Evolutionary conservation across 2,888 invertebrate species (phyloP).

Genomic region (Lacanobia oleracea): DNA sequence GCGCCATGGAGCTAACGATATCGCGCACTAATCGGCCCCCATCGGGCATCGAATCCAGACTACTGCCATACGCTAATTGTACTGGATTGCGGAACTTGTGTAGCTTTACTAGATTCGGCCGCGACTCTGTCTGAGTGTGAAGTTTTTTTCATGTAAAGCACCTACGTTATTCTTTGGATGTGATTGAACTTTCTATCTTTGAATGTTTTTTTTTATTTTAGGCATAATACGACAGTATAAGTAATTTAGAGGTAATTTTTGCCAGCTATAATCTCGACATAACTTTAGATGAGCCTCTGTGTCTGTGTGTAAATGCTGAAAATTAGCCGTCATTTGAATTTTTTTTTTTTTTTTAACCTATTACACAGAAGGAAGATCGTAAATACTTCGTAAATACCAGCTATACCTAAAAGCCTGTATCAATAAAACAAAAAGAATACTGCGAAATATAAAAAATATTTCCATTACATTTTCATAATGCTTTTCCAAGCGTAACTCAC

Average conservation of each 20-base stretch:
- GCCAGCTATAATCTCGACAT: too few relatives aligned
- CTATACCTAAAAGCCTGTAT: background rate
- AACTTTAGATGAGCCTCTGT: too few relatives aligned
- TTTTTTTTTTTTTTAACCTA: too few relatives aligned
- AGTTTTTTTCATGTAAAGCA: background rate
- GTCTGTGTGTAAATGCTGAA: too few relatives aligned
- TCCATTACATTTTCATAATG: constrained; percentile 48
- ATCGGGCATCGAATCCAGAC: constrained; percentile 26
- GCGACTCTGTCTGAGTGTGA: background rate
- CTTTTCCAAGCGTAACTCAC: constrained; percentile 50
- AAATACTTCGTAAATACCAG: background rate
- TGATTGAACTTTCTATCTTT: background rate
- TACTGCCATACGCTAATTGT: constrained; percentile 29
- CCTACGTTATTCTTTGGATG: background rate
- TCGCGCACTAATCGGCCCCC: constrained; percentile 31
- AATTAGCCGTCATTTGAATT: too few relatives aligned
- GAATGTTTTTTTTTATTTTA: too few relatives aligned
- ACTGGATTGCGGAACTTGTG: constrained; percentile 34
- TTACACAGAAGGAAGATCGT: background rate
- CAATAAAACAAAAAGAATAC: constrained; percentile 38
- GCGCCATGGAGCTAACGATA: constrained; percentile 32
- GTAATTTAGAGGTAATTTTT: too few relatives aligned
- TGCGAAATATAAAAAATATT: constrained; percentile 18
- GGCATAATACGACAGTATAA: too few relatives aligned
- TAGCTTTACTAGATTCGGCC: constrained; percentile 3